These are phyloP conservation scores for Malurus elegans DNA, from an alignment of 2,113 vertebrate species.

Conservation along the genomic window DNA sequence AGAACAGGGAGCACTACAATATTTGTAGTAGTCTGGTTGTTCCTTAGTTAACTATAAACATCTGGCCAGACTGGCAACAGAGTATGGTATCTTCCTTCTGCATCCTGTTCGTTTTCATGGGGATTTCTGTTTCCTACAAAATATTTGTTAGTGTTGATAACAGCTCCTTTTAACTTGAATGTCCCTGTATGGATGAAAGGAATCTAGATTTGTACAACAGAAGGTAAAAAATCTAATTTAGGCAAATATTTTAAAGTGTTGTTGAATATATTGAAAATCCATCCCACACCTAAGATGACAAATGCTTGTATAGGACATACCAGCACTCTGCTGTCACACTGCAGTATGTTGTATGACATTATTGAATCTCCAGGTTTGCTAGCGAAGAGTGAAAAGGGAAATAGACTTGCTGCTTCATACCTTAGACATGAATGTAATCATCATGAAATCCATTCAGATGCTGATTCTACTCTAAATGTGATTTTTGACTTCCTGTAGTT, in stretches of 20 bases:
- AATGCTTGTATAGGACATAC: not conserved
- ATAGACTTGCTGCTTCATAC: not conserved
- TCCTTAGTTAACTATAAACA: not conserved
- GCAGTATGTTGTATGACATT: conserved; percentile 4
- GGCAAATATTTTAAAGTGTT: conserved; percentile 25
- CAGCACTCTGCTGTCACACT: conserved; percentile 8
- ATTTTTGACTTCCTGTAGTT: not conserved
- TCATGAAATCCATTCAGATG: not conserved
- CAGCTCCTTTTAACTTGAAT: not conserved
- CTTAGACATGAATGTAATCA: not conserved
- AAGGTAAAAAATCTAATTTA: conserved; percentile 40
- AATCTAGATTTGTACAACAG: not conserved
- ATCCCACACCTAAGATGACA: conserved; percentile 13
- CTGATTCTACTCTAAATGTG: not conserved
- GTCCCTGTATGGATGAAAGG: not conserved
- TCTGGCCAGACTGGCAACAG: not conserved
- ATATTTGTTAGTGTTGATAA: not conserved
- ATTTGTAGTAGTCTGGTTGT: not conserved
- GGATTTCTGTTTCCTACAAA: not conserved
- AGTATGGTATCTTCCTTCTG: not conserved
- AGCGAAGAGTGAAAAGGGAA: not conserved
- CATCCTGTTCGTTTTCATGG: not conserved
- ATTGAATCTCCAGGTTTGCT: not conserved
- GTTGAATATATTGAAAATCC: not conserved
- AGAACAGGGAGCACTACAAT: not conserved